Evolutionary conservation across 2,888 invertebrate species (phyloP).

Genomic region (Sphinx pinastri): DNA sequence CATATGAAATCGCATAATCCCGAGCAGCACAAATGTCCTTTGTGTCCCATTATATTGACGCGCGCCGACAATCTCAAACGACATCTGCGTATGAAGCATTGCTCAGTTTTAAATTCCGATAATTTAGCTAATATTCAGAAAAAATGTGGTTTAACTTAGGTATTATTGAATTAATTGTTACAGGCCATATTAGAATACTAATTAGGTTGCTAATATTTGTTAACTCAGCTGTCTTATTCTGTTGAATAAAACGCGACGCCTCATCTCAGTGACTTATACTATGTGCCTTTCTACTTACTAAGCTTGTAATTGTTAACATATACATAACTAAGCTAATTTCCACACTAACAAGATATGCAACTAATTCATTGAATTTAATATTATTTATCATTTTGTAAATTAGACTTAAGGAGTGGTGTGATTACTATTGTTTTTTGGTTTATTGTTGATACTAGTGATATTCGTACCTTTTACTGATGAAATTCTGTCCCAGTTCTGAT

Average conservation of each 20-base stretch:
- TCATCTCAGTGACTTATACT: slow-evolving; percentile 15
- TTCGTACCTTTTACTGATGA: slow-evolving; percentile 26
- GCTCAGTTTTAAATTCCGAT: slow-evolving; percentile 66
- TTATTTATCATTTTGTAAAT: slow-evolving; percentile 63
- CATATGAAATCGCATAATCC: slow-evolving; percentile 87
- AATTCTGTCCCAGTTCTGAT: slow-evolving; percentile 15
- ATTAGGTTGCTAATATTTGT: slow-evolving; percentile 9
- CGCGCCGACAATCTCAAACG: slow-evolving; percentile 87
- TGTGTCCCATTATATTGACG: slow-evolving; percentile 85
- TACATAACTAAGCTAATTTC: slow-evolving; percentile 29
- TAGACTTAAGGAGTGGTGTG: slow-evolving; percentile 82
- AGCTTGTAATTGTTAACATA: slow-evolving; percentile 26
- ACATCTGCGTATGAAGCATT: slow-evolving; percentile 86
- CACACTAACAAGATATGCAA: slow-evolving; percentile 53
- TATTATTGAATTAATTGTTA: background rate
- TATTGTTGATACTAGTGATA: slow-evolving; percentile 1
- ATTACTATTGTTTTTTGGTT: slow-evolving; percentile 44
- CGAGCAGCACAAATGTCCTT: slow-evolving; percentile 85
- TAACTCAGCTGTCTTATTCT: slow-evolving; percentile 1
- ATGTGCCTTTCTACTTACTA: slow-evolving; percentile 25
- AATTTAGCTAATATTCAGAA: slow-evolving; percentile 72
- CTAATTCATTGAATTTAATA: slow-evolving; percentile 64
- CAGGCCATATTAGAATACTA: background rate
- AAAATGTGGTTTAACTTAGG: slow-evolving; percentile 58
- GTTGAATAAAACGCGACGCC: slow-evolving; percentile 13